Percentiles rank a stretch among this genome's conserved stretches.
Conservation (phyloP, 2,888 invertebrate genomes). For the Lamproptera curius region DNA sequence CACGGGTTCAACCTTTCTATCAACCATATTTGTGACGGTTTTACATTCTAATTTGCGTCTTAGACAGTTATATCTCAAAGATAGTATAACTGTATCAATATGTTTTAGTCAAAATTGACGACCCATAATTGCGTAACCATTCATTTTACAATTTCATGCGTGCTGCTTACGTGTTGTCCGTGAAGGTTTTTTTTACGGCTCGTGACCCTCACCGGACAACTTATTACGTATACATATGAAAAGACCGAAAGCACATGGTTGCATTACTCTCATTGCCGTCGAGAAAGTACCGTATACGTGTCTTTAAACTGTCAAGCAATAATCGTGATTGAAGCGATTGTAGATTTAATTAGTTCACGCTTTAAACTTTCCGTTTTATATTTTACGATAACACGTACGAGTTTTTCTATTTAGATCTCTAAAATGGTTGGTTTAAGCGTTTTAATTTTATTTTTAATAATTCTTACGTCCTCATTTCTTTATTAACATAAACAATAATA, state of each 20-base stretch:
- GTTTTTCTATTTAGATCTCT: background rate
- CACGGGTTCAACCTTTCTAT: constrained; percentile 34
- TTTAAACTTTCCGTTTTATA: no score
- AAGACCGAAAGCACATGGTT: constrained; percentile 46
- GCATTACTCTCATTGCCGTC: constrained; percentile 26
- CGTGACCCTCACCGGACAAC: constrained; percentile 61
- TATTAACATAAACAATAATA: constrained; percentile 10
- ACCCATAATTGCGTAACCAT: constrained; percentile 73
- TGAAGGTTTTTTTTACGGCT: constrained; percentile 67
- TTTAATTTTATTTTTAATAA: background rate
- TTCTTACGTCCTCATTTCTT: background rate
- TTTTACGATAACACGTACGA: no score
- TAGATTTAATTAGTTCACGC: constrained; percentile 18
- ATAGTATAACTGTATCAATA: constrained; percentile 8
- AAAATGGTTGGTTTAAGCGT: constrained; percentile 11
- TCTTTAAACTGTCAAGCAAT: constrained; percentile 31
- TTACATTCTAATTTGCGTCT: background rate
- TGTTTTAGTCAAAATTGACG: constrained; percentile 39
- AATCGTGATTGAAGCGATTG: constrained; percentile 21
- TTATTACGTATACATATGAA: constrained; percentile 37
- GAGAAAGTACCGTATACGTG: constrained; percentile 35
- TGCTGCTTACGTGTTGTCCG: constrained; percentile 76
- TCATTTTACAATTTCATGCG: constrained; percentile 64
- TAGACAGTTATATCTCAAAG: background rate
- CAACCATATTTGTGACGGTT: constrained; percentile 20